Conservation (phyloP, 2,797 vertebrate species). For the Neosalanx taihuensis region DNA sequence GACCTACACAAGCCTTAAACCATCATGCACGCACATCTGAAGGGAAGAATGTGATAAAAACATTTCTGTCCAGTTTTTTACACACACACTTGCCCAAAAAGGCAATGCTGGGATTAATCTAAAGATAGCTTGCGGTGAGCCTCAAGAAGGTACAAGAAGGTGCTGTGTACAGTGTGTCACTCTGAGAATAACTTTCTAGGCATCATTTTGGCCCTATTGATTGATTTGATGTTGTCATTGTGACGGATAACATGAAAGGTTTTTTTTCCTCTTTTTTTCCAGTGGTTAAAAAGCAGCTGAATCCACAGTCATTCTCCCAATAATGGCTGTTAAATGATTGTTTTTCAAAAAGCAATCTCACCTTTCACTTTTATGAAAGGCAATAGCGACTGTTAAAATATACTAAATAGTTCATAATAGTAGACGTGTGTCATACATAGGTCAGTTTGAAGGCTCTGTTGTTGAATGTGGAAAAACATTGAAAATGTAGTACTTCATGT, state of each 20-base stretch:
- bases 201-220: not conserved
- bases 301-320: no score
- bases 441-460: not conserved
- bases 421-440: not conserved
- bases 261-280: no score
- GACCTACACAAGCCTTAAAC: not conserved
- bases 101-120: not conserved
- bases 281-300: no score
- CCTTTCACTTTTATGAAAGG: not conserved
- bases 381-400: not conserved
- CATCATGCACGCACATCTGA: not conserved
- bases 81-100: conserved; percentile 6
- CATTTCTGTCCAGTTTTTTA: not conserved
- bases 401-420: no score
- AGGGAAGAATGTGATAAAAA: not conserved
- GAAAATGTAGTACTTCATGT: conserved; percentile 1
- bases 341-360: not conserved
- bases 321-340: not conserved
- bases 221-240: not conserved
- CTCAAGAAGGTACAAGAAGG: not conserved
- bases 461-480: conserved; percentile 7
- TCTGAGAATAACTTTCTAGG: not conserved
- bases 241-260: no score
- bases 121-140: not conserved
- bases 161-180: not conserved